These are phyloP conservation scores for Trachelus troglodyta DNA, from an alignment of 2,888 invertebrate genomes.

Conservation along the genomic window DNA sequence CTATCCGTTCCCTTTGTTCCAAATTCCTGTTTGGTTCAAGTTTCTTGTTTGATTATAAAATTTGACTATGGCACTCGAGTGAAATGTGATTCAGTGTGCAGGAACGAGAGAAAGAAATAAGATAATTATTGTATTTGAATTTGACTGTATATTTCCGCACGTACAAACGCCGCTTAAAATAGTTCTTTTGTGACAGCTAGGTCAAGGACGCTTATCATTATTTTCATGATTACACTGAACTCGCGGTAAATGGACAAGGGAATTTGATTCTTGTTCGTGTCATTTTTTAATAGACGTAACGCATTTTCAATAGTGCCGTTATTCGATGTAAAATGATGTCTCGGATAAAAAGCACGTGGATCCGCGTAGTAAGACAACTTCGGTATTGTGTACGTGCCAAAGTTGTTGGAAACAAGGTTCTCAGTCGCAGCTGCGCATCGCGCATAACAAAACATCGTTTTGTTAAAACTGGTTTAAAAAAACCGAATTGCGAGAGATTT, in stretches of 20 bases:
- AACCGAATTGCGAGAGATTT: not conserved
- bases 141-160: not conserved
- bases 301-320: not conserved
- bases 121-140: not conserved
- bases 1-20: not conserved
- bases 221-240: not conserved
- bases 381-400: not conserved
- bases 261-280: not conserved
- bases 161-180: constrained; percentile 13
- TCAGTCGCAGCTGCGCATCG: not conserved
- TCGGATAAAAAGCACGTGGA: constrained; percentile 21
- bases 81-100: not conserved
- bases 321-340: not conserved
- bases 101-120: not conserved
- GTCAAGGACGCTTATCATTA: constrained; percentile 19
- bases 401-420: not conserved
- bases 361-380: constrained; percentile 21
- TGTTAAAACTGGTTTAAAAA: constrained; percentile 5
- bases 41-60: not conserved
- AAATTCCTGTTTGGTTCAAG: not conserved
- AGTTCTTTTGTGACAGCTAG: constrained; percentile 20
- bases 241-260: not conserved
- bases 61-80: not conserved
- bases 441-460: not conserved
- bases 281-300: not conserved